phyloP scores from a whole-genome alignment of 2,888 invertebrate genomes.

The Scrobipalpa atriplicella region DNA sequence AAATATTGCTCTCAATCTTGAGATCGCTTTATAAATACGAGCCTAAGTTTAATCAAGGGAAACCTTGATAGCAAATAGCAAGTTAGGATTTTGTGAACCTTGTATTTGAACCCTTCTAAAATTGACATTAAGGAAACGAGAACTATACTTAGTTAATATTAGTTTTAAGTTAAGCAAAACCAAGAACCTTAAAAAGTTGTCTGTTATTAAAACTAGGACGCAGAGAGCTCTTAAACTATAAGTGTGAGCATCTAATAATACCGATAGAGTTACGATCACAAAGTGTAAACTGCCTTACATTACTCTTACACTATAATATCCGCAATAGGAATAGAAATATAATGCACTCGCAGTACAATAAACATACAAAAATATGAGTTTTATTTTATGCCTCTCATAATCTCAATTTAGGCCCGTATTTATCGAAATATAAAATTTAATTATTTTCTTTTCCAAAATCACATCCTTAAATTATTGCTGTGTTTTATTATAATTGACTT shows the following conservation, averaged over 20 bases:
- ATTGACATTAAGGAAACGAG: background rate
- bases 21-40: too few species aligned
- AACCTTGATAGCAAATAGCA: too few species aligned
- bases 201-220: background rate
- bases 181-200: too few species aligned
- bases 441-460: slow-evolving; percentile 49
- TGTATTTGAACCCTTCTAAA: too few species aligned
- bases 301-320: slow-evolving; percentile 39
- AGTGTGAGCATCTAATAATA: slow-evolving; percentile 36
- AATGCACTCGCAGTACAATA: slow-evolving; percentile 27
- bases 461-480: slow-evolving; percentile 67
- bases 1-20: too few species aligned
- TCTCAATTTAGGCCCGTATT: slow-evolving; percentile 47
- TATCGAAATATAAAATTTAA: slow-evolving; percentile 40
- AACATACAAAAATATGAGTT: slow-evolving; percentile 32
- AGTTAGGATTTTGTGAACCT: too few species aligned
- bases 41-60: too few species aligned
- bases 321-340: slow-evolving; percentile 39
- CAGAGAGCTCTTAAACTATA: slow-evolving; percentile 2
- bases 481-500: slow-evolving; percentile 39
- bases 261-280: slow-evolving; percentile 45
- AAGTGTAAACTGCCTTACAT: slow-evolving; percentile 53
- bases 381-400: slow-evolving; percentile 33
- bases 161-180: too few species aligned
- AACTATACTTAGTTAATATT: background rate